Base-by-base conservation (phyloP, 2,888 invertebrate genomes). In the Platynereis dumerilii region DNA sequence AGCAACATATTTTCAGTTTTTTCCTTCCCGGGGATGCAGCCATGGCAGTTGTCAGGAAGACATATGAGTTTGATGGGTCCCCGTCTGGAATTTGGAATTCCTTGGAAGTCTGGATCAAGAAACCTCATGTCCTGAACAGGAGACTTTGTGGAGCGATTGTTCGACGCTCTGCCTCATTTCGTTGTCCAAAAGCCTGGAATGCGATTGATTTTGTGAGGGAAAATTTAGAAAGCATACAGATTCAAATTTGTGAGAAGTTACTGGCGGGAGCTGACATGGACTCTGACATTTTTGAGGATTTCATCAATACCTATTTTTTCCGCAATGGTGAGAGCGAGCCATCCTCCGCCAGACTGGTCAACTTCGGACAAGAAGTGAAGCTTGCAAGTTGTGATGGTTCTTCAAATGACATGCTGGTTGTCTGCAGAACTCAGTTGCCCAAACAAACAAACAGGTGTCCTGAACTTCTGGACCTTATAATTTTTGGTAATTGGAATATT, bases 91-190 rank as follows among this genome's bases (percentile, higher is more conserved):
- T 64, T 24, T 39, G 39, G 39, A 56, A 65, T 44, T 67, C 70
- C 17, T 12, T 70, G 27, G 27, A 57, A 39, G 55, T 78, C 7
- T 76, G 75, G 74, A 57, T 74, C n/a, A 69, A 71, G 45, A 75
- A 76, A 54, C 77, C 78, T 5, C 77, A 78, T 63, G 72, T 77
- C 7, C 59, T 74, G 10, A 76, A 78, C 68, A 65, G 73, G 60
- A 60, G 72, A 27, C 64, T 78, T 15, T 69, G 67, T 54, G 72
- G 72, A 10, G 59, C 72, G 1, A 45, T 65, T 22, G 12, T 64
- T 12, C 52, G 54, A 1, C 34, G 52, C 45, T 26, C 56, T 3
- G 22, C 57, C 34, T 20, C 57, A 34, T 34, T 34, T 34, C 34
- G 12, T n/a, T n/a, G n/a, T 7, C 34, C 5, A 34, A 12, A 12